Conservation (phyloP, 2,888 invertebrate species). For the Phragmatobia fuliginosa region DNA sequence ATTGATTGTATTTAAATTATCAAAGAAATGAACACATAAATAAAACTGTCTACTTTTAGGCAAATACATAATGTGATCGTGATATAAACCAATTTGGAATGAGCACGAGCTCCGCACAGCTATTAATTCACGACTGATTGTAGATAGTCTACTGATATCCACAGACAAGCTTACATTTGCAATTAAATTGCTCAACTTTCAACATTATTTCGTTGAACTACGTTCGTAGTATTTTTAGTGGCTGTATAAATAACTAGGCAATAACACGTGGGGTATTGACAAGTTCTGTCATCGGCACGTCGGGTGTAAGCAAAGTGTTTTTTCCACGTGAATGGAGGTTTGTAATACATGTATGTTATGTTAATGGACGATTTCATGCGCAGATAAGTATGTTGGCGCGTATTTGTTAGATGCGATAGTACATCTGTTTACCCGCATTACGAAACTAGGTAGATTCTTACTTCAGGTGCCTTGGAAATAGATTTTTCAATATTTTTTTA, state of each 20-base stretch:
- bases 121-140: constrained; percentile 64
- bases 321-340: constrained; percentile 52
- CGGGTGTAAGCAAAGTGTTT: constrained; percentile 56
- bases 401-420: constrained; percentile 9
- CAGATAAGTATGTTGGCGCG: constrained; percentile 17
- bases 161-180: constrained; percentile 40
- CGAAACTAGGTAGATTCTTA: constrained; percentile 6
- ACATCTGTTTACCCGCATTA: constrained; percentile 15
- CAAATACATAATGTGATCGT: constrained; percentile 31
- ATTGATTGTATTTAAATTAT: constrained; percentile 16
- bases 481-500: neutral
- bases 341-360: constrained; percentile 44
- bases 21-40: constrained; percentile 19
- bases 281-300: constrained; percentile 64
- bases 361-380: constrained; percentile 36
- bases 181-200: constrained; percentile 20
- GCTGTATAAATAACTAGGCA: constrained; percentile 45
- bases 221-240: constrained; percentile 20
- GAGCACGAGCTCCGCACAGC: constrained; percentile 49
- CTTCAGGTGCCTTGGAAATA: neutral
- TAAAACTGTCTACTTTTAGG: constrained; percentile 27
- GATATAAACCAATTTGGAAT: constrained; percentile 45
- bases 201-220: constrained; percentile 14
- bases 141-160: constrained; percentile 62
- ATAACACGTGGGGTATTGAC: constrained; percentile 59